phyloP scores from a whole-genome alignment of 2,113 vertebrate species.

The Lipotes vexillifer region DNA sequence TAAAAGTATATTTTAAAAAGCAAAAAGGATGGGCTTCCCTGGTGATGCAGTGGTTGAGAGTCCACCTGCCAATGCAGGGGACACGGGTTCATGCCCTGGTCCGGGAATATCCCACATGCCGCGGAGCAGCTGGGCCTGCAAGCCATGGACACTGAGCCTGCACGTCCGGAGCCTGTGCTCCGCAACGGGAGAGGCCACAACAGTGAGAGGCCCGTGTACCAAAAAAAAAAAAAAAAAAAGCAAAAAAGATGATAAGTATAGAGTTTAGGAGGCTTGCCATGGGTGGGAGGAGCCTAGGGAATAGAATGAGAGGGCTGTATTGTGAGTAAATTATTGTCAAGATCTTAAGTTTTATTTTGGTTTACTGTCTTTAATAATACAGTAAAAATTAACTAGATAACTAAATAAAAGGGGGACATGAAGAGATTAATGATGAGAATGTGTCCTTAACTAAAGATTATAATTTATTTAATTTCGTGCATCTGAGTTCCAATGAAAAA shows the following conservation, averaged over 20 bases:
- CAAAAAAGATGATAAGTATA: neutral
- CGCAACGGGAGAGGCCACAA: no score
- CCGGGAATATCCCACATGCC: no score
- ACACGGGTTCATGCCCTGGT: no score
- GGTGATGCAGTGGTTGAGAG: no score
- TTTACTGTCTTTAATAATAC: neutral
- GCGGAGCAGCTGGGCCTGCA: no score
- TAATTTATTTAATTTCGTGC: neutral
- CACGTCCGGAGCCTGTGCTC: no score
- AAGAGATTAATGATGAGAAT: neutral
- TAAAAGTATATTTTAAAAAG: neutral
- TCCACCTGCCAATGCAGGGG: no score
- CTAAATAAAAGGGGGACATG: neutral
- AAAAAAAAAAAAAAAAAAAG: no score
- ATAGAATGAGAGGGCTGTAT: neutral
- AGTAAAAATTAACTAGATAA: neutral
- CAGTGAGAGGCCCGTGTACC: no score
- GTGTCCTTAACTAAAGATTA: neutral
- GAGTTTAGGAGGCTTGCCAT: neutral
- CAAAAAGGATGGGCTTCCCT: neutral
- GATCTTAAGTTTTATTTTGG: neutral
- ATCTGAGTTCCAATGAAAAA: neutral
- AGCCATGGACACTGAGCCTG: no score
- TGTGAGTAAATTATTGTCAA: neutral
- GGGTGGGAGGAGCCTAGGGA: neutral